Evolutionary conservation across 2,113 vertebrate species (phyloP).

Genomic region (Carollia perspicillata): DNA sequence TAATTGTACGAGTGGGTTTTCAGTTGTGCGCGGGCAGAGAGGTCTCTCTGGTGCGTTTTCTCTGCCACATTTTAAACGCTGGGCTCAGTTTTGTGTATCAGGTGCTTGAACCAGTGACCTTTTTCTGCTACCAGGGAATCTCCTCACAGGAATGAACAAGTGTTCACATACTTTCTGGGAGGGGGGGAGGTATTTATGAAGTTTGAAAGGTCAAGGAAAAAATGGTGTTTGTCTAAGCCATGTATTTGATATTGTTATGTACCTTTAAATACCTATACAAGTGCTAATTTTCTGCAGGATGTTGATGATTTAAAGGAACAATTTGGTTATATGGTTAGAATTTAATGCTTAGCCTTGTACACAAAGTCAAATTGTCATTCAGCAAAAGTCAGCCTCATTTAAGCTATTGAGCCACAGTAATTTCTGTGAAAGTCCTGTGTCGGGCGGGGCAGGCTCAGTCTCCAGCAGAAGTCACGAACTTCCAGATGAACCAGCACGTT

Average conservation of each 20-base stretch:
- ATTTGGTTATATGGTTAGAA: not conserved
- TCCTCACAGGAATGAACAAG: not conserved
- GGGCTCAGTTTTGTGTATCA: not conserved
- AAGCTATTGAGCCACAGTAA: not conserved
- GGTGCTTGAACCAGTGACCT: not conserved
- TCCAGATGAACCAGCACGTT: not conserved
- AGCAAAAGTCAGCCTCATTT: not conserved
- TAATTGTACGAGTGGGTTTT: not conserved
- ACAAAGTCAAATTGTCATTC: not conserved
- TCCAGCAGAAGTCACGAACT: not conserved
- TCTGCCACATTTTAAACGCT: not conserved
- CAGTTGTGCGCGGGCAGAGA: not conserved
- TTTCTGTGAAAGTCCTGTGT: not conserved
- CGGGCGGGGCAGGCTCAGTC: not conserved
- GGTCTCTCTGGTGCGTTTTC: not conserved
- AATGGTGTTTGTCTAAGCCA: not conserved
- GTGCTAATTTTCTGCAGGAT: not conserved
- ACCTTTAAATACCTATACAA: not conserved
- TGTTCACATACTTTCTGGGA: not conserved
- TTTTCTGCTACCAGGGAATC: not conserved
- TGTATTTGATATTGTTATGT: not conserved
- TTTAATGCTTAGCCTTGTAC: not conserved
- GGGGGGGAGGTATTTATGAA: not conserved
- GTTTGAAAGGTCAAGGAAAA: not conserved
- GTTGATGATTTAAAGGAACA: not conserved